Evolutionary conservation across 2,797 vertebrate genomes (phyloP), one percentile per base, ranked within the genome.

Genomic region (Gymnopithys bicolor): DNA sequence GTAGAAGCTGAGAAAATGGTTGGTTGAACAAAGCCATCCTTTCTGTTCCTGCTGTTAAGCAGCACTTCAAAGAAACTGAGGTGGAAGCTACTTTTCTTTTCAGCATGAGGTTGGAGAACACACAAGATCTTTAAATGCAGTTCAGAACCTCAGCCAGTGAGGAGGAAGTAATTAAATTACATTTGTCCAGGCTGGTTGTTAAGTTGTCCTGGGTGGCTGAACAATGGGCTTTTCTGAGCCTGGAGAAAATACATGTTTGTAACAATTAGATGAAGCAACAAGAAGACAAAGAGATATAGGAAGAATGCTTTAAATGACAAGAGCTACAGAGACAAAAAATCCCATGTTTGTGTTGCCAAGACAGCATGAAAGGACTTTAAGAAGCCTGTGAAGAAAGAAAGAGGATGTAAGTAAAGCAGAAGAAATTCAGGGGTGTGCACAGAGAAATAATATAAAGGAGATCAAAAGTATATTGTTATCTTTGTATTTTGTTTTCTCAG

Each of bases 121-220:
- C 60, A 11, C 58, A 89, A 66, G 91, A 92, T 93, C 93, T 96
- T 94, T 94, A 95, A 95, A 96, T 30, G 62, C 79, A 93, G 94
- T 95, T 96, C 91, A 96, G 78, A 92, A 95, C 93, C 92, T 96
- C 66, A 95, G 75, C 62, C 93, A 89, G 75, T 75, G 84, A 97
- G 84, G 90, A 92, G 91, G 95, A 95, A 95, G 82, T 92, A 93
- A 95, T 96, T 95, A 96, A 97, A 96, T 96, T 94, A 93, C 81
- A 80, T 92, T 95, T 93, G 93, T 95, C 95, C 92, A 67, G 59
- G 30, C 78, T 85, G 76, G 90, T 95, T 94, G 88, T 91, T 96
- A 94, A 96, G 93, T 89, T 93, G 73, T 86, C 87, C 70, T 86
- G 94, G 83, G 89, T 91, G 87, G 89, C 73, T 94, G 86, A 96